phyloP scores from a whole-genome alignment of 2,797 vertebrate species.

The Lacerta viridis region DNA sequence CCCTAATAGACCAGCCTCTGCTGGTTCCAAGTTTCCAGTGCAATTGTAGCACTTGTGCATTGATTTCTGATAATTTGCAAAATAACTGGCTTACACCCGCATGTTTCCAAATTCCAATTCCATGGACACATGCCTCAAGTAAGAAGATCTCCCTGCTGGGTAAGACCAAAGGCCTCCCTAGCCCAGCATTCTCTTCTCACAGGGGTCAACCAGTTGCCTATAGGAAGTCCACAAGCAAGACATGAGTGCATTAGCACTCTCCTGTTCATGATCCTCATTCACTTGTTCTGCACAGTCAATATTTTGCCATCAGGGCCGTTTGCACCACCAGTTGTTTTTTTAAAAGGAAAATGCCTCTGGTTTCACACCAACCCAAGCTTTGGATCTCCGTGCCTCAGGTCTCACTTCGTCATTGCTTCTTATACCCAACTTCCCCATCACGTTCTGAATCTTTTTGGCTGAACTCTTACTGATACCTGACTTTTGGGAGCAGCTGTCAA shows the following conservation, averaged over 20 bases:
- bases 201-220: not conserved
- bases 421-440: not conserved
- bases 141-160: not conserved
- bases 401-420: not conserved
- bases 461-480: not conserved
- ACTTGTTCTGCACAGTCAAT: not conserved
- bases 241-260: not conserved
- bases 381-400: not conserved
- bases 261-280: not conserved
- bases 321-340: not conserved
- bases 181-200: no score
- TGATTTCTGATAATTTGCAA: slow-evolving; percentile 3
- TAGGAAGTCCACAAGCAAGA: not conserved
- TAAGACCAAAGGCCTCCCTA: no score
- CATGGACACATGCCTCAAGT: not conserved
- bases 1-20: no score
- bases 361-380: not conserved
- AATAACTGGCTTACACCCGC: not conserved
- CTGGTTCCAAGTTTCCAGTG: not conserved
- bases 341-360: not conserved
- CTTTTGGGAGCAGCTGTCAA: not conserved
- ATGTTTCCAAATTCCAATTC: not conserved
- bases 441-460: not conserved
- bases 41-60: not conserved
- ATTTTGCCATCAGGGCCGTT: not conserved